phyloP scores from a whole-genome alignment of 2,797 vertebrate genomes.

The Typhlichthys subterraneus region DNA sequence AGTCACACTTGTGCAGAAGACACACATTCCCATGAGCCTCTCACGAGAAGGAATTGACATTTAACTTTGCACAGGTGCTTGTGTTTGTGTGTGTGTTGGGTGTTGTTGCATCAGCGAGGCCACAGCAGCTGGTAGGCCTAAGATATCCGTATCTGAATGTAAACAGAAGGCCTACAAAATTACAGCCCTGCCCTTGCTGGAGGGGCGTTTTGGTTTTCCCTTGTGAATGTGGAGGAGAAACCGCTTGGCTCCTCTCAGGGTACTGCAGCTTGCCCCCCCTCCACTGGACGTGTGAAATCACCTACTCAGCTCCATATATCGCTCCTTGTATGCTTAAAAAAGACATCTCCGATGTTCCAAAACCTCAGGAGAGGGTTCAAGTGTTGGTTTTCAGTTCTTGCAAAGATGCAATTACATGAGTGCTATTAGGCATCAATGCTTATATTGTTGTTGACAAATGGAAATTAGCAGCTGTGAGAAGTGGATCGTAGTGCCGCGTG shows the following conservation, averaged over 20 bases:
- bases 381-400: constrained; percentile 43
- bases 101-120: no score
- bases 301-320: constrained; percentile 24
- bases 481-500: constrained; percentile 13
- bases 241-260: not conserved
- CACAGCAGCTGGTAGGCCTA: no score
- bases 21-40: no score
- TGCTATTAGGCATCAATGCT: constrained; percentile 34
- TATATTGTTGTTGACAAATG: constrained; percentile 53
- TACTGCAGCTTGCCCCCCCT: constrained; percentile 11
- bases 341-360: constrained; percentile 26
- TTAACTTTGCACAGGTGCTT: no score
- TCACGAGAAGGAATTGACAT: no score
- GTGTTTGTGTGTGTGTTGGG: no score
- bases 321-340: constrained; percentile 42
- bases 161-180: no score
- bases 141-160: no score
- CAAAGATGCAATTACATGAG: constrained; percentile 47
- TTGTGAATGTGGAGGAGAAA: no score
- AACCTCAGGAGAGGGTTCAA: constrained; percentile 40
- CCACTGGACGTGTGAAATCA: constrained; percentile 22
- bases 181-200: no score
- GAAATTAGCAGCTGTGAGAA: constrained; percentile 44
- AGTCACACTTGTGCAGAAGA: no score
- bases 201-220: no score